A percentile compares a stretch with the other conserved stretches of the same genome.
phyloP scores from a whole-genome alignment of 2,113 vertebrate genomes.

The Melanerpes formicivorus region DNA sequence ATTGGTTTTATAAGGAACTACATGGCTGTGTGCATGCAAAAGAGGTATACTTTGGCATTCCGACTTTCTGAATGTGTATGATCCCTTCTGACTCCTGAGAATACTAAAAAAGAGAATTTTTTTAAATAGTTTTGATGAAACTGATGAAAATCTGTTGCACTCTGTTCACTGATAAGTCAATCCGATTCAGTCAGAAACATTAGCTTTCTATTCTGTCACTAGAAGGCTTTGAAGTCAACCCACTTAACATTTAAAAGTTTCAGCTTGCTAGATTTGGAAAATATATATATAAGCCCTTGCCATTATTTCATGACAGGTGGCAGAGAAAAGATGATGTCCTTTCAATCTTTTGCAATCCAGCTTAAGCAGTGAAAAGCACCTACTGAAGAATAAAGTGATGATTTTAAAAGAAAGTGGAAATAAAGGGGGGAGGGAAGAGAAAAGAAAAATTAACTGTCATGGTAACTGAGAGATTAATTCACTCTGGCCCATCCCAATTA shows the following conservation, averaged over 20 bases:
- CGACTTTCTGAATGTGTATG: neutral
- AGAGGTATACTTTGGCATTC: neutral
- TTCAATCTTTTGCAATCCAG: neutral
- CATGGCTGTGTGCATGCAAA: neutral
- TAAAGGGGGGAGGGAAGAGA: neutral
- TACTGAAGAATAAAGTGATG: neutral
- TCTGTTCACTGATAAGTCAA: neutral
- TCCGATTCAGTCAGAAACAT: neutral
- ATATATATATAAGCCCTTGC: neutral
- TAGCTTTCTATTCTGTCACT: neutral
- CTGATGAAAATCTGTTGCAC: neutral
- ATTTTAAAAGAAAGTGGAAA: neutral
- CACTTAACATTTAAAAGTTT: neutral
- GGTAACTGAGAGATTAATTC: neutral
- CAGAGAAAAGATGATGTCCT: neutral
- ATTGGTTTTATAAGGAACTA: neutral
- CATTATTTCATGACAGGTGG: neutral
- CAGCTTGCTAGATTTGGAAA: neutral
- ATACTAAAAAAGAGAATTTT: neutral
- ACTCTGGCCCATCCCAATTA: neutral
- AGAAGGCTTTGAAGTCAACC: neutral
- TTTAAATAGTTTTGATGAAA: neutral
- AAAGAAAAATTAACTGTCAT: neutral
- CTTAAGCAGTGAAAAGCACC: neutral
- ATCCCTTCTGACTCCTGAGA: neutral